Base-by-base conservation (phyloP, 2,797 vertebrate species). In the Menidia menidia region DNA sequence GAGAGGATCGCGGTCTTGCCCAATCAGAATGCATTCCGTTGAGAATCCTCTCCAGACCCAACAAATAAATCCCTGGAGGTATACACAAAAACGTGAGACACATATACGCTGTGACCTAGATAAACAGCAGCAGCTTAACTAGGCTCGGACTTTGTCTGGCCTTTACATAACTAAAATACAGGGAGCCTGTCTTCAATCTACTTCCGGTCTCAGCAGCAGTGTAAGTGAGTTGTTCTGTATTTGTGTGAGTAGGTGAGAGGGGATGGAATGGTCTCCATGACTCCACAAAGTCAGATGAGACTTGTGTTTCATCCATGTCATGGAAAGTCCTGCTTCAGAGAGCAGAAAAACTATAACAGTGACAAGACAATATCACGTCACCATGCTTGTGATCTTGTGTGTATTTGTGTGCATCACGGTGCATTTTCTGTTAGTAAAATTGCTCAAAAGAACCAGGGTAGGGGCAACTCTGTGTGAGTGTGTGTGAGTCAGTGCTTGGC, bases 21-120 rank as follows among this genome's bases (percentile, higher is more conserved):
- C 82, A 89, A 90, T 87, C 87, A 88, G 68, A 88, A 86, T 3
- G 32, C 82, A 89, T 89, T 91, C 80, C 81, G 77, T 58, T 67
- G 57, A 80, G 76, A 91, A 89, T 87, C 81, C 77, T 86, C 78
- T 78, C 76, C 77, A 88, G 84, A 83, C 69, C 53, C 57, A 41
- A 85, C 44, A 60, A 59, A 76, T 60, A 56, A 72, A 64, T 69
- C 75, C 67, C 73, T 2, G 4, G 71, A 86, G 77, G 75, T 79
- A 76, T 50, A 48, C 57, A 78, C 76, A 74, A 59, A 81, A 75
- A 82, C 79, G 63, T 66, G 68, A 72, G 25, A 71, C 64, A 78
- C 68, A 75, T 65, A 70, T 67, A 83, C 53, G 73, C 58, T 45
- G 32, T 82, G 75, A 85, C 82, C 79, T 64, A 83, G 57, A 83